Conservation (phyloP, 2,113 vertebrate genomes). For the Puntigrus tetrazona region DNA sequence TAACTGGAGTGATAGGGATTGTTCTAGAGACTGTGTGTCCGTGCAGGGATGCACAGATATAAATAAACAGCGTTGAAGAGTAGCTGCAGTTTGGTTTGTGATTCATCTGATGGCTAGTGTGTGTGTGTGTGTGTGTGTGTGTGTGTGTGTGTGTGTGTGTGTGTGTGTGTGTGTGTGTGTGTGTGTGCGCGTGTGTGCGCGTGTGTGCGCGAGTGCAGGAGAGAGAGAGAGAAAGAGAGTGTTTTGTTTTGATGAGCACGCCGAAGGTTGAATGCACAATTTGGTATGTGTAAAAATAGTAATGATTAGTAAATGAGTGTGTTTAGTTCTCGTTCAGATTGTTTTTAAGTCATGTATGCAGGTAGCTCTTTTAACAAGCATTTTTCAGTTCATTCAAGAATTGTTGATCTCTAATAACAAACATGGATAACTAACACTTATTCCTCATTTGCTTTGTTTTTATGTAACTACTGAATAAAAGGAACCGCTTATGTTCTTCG, state of each 20-base stretch:
- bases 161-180: too few species aligned
- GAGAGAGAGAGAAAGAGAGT: too few species aligned
- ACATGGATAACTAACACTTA: too few species aligned
- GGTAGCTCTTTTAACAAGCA: too few species aligned
- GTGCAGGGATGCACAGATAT: background rate
- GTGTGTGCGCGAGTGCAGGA: too few species aligned
- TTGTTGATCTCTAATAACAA: too few species aligned
- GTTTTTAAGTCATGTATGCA: background rate
- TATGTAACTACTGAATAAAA: background rate
- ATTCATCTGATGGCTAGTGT: background rate
- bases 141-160: too few species aligned
- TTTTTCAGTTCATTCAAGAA: too few species aligned
- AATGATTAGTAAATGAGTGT: background rate
- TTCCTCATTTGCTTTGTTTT: background rate
- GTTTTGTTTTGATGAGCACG: background rate
- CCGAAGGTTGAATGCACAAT: background rate
- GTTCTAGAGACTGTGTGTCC: background rate
- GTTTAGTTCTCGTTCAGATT: background rate
- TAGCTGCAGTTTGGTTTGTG: background rate
- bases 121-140: too few species aligned
- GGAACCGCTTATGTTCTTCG: constrained; percentile 4
- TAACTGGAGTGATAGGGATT: background rate
- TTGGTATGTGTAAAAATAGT: background rate
- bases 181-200: too few species aligned
- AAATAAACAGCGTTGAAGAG: background rate